Percentiles rank a stretch among this genome's conserved stretches.
Evolutionary conservation across 2,888 invertebrate species (phyloP).

Genomic region (Prosapia bicincta): DNA sequence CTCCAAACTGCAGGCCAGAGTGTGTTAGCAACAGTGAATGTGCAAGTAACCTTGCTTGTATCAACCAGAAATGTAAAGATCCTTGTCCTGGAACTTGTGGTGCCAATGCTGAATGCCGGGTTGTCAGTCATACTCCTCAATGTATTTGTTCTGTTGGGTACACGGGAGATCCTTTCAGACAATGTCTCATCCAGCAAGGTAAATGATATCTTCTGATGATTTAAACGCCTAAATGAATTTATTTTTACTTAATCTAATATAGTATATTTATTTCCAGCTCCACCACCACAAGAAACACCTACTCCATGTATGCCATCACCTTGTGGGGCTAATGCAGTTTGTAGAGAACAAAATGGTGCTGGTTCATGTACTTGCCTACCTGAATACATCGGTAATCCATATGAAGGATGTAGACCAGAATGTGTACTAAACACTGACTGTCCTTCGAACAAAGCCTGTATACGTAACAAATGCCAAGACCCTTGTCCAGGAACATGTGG

Average conservation of each 20-base stretch:
- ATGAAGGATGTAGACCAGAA: constrained; percentile 55
- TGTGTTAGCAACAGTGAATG: constrained; percentile 71
- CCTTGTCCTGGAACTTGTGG: constrained; percentile 78
- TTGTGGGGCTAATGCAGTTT: constrained; percentile 53
- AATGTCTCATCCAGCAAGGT: constrained; percentile 46
- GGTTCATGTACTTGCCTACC: constrained; percentile 68
- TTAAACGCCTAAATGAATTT: background rate
- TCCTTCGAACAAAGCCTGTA: constrained; percentile 47
- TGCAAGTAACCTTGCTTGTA: constrained; percentile 63
- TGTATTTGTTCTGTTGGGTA: constrained; percentile 62
- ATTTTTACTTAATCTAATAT: background rate
- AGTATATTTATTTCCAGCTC: constrained; percentile 55
- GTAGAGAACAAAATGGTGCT: constrained; percentile 58
- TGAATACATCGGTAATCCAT: constrained; percentile 66
- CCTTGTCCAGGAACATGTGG: constrained; percentile 54
- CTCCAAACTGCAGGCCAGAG: constrained; percentile 59
- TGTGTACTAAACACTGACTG: constrained; percentile 50
- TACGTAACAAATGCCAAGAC: constrained; percentile 50
- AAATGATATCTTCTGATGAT: constrained; percentile 1
- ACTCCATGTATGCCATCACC: constrained; percentile 51
- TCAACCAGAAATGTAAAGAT: constrained; percentile 69
- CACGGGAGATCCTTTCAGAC: constrained; percentile 61
- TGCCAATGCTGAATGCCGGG: constrained; percentile 67
- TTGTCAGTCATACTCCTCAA: constrained; percentile 71
- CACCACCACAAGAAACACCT: constrained; percentile 53